Percentiles rank a stretch among this genome's conserved stretches.
These are phyloP conservation scores for Micrasema longulum DNA, from an alignment of 1,140 invertebrate species.

Conservation along the genomic window DNA sequence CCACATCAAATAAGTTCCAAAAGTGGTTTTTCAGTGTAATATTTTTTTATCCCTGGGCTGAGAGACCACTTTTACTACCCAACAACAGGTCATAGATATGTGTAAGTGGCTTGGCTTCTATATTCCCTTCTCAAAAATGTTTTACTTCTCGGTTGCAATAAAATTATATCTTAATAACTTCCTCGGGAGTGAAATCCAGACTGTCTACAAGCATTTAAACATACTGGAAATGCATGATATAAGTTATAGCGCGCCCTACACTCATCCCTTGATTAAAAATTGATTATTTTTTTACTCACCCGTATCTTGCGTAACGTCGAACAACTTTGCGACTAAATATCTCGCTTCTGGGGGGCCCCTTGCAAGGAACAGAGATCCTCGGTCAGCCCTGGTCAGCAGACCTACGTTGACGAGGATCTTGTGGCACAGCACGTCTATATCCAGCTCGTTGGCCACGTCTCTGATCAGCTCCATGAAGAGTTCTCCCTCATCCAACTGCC, in stretches of 20 bases:
- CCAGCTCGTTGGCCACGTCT: conserved; percentile 92
- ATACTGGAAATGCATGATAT: background rate
- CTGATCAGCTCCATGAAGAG: conserved; percentile 94
- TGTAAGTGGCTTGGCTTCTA: no score
- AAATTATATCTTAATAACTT: no score
- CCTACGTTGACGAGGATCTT: conserved; percentile 94
- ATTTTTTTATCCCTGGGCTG: background rate
- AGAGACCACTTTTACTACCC: background rate
- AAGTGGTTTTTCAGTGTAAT: background rate
- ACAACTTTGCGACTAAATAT: conserved; percentile 90
- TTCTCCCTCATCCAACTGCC: conserved; percentile 81
- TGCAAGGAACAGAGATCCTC: conserved; percentile 89
- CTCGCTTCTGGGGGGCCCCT: conserved; percentile 78
- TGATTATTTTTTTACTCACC: conserved; percentile 67
- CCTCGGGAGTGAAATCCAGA: no score
- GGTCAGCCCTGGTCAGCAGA: conserved; percentile 86
- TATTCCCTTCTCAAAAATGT: no score
- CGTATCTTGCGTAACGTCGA: conserved; percentile 91
- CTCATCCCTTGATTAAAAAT: background rate
- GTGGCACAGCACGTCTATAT: conserved; percentile 92
- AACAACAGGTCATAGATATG: background rate
- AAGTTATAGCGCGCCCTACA: background rate
- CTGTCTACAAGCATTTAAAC: background rate
- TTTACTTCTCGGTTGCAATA: no score
- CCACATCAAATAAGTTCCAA: no score